Percentiles rank a stretch among this genome's conserved stretches.
Conservation (phyloP, 1,140 invertebrate species). For the Archivesica marissinica region DNA sequence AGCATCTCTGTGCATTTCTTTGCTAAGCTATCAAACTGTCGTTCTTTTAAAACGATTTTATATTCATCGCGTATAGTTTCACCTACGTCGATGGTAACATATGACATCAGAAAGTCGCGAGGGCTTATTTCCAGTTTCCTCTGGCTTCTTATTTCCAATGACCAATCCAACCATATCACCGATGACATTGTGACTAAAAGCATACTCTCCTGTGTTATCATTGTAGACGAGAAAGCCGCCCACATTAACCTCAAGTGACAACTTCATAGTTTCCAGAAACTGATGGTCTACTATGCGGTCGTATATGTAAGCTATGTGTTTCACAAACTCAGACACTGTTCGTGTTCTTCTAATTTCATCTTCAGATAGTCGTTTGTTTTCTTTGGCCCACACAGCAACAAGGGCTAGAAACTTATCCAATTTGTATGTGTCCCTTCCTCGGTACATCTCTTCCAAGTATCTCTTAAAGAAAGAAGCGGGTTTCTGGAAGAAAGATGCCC, state of each 20-base stretch:
- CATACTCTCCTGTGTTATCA: neutral
- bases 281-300: too few species aligned
- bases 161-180: slow-evolving; percentile 38
- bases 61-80: neutral
- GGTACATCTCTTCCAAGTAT: slow-evolving; percentile 25
- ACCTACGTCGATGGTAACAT: neutral
- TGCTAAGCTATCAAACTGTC: neutral
- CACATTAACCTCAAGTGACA: neutral
- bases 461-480: slow-evolving; percentile 22
- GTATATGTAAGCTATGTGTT: too few species aligned
- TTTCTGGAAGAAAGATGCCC: slow-evolving; percentile 17
- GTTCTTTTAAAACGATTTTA: neutral
- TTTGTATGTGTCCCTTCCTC: neutral
- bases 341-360: neutral
- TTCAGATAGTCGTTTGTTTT: neutral
- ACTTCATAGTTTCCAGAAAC: too few species aligned
- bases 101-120: neutral
- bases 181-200: slow-evolving; percentile 13
- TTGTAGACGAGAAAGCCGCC: neutral
- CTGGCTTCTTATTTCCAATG: neutral
- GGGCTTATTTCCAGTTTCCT: neutral
- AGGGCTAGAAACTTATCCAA: slow-evolving; percentile 8
- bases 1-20: neutral
- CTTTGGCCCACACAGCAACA: slow-evolving; percentile 19
- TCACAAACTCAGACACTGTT: neutral